Percentiles rank a stretch among this genome's conserved stretches.
These are phyloP conservation scores for Eupithecia inturbata DNA, from an alignment of 2,888 invertebrate species.

Conservation along the genomic window DNA sequence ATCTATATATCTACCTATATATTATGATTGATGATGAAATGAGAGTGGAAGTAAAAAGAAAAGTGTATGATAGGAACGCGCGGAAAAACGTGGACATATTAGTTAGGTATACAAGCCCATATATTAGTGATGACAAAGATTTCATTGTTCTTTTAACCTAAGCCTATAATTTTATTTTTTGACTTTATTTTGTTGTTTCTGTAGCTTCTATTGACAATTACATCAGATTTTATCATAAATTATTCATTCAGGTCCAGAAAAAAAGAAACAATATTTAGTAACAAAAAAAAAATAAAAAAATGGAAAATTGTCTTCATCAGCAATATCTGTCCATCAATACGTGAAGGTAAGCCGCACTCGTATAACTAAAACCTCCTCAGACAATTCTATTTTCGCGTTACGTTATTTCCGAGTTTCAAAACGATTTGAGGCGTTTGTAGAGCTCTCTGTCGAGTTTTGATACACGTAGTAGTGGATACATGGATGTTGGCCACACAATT, in stretches of 20 bases:
- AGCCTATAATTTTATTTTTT: neutral
- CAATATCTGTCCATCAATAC: slow-evolving; percentile 43
- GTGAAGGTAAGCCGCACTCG: slow-evolving; percentile 37
- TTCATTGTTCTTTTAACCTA: neutral
- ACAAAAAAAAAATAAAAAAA: too few species aligned
- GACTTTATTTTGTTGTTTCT: neutral
- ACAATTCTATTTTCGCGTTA: slow-evolving; percentile 42
- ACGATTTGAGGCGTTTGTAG: slow-evolving; percentile 29
- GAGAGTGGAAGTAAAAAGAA: neutral
- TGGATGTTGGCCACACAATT: slow-evolving; percentile 76
- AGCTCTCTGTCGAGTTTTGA: slow-evolving; percentile 43
- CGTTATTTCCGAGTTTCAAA: slow-evolving; percentile 42
- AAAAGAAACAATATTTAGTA: slow-evolving; percentile 27
- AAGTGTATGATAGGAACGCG: neutral
- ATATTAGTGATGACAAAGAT: neutral
- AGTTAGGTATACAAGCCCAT: neutral
- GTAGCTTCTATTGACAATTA: neutral
- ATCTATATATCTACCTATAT: too few species aligned
- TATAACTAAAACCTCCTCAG: slow-evolving; percentile 39
- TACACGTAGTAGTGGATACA: slow-evolving; percentile 63
- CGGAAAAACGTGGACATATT: neutral
- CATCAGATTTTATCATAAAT: slow-evolving; percentile 16
- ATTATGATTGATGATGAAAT: neutral
- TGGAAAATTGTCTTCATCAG: slow-evolving; percentile 37
- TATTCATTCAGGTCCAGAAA: slow-evolving; percentile 10